Evolutionary conservation across 2,797 vertebrate species (phyloP), one percentile per base, ranked within the genome.

Genomic region (Melanotaenia boesemani): DNA sequence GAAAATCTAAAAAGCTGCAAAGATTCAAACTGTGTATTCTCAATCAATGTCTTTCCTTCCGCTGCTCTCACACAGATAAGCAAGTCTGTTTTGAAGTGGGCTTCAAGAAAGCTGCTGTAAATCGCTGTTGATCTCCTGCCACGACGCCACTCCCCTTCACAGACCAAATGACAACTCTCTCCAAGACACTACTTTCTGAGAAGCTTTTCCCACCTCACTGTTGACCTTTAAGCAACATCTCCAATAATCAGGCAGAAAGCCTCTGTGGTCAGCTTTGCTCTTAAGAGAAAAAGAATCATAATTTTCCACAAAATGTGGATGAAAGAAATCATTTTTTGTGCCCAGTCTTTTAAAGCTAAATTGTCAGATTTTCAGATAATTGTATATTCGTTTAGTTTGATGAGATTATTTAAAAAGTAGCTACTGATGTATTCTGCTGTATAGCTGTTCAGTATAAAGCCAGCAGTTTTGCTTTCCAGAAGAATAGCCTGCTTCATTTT

Each of bases 61-160:
- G 26, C 36, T 16, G 13, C 39, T 15, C 67, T 12, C 15, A 26
- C 16, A 54, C 46, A 67, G n/a, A 73, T 30, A 60, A 57, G 72
- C 41, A 61, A 24, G 55, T 12, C 12, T 67, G 36, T 72, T 79
- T 68, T 61, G 46, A 68, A 70, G 70, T 54, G 46, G 68, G 50
- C 36, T 32, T 81, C 60, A 74, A 63, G 68, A 44, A 46, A 41
- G 39, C 39, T 70, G 61, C 83, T 88, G 85, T 48, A 63, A 70
- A 67, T 56, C 72, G 63, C 83, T 66, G 70, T 57, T 87, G 81
- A 59, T 65, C 79, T 77, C 76, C 65, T 79, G 48, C 41, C 77
- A 68, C 7, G 77, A 66, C 77, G 67, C 56, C 65, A 77, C 79
- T 68, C 62, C 71, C 70, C 79, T 88, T 86, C 82, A 77, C 58